These are phyloP conservation scores for Cynopterus sphinx DNA, from an alignment of 2,797 vertebrate species.

Conservation along the genomic window DNA sequence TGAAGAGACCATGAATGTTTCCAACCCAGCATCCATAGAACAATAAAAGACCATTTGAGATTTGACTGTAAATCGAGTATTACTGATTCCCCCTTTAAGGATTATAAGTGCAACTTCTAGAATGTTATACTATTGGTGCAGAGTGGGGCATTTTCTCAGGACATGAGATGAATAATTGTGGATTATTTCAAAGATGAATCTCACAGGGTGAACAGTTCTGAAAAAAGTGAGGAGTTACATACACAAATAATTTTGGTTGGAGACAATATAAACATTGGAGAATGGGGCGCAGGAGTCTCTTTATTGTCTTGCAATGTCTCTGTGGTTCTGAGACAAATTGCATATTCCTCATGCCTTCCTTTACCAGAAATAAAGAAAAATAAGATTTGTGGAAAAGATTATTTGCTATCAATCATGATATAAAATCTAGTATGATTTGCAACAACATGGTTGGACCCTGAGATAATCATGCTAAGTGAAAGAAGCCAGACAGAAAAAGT, in stretches of 20 bases:
- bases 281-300: background rate
- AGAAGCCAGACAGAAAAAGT: too few species aligned
- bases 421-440: background rate
- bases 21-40: slow-evolving; percentile 39
- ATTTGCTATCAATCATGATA: background rate
- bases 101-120: slow-evolving; percentile 46
- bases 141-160: slow-evolving; percentile 32
- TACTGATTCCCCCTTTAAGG: background rate
- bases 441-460: too few species aligned
- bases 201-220: background rate
- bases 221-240: slow-evolving; percentile 1
- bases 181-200: background rate
- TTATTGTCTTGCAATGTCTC: background rate
- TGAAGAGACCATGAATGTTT: slow-evolving; percentile 58
- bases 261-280: background rate
- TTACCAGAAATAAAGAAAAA: slow-evolving; percentile 21
- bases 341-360: background rate
- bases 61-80: slow-evolving; percentile 50
- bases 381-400: background rate
- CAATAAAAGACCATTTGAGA: slow-evolving; percentile 60
- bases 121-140: background rate
- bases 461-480: too few species aligned
- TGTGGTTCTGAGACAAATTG: background rate
- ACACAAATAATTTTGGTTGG: background rate
- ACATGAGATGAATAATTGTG: slow-evolving; percentile 18